Conservation (phyloP, 2,113 vertebrate genomes). For the Martes martes region DNA sequence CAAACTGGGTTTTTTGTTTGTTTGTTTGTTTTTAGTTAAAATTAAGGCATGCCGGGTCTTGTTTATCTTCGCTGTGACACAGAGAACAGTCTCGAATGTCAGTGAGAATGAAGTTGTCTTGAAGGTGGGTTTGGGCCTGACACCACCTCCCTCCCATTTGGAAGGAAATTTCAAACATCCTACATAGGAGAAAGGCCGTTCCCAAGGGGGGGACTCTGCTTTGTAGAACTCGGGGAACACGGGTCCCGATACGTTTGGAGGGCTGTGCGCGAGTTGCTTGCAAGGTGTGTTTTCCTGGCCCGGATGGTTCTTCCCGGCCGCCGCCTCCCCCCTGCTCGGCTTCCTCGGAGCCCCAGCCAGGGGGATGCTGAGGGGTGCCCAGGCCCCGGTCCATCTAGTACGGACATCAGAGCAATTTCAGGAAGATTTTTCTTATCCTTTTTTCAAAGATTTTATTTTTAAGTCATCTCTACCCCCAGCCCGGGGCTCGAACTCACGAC, state of each 20-base stretch:
- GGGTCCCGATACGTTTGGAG: not conserved
- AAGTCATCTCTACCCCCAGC: not conserved
- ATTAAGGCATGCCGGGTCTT: not conserved
- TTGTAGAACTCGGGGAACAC: not conserved
- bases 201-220: accelerated
- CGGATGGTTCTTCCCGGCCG: not conserved
- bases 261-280: accelerated
- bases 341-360: not conserved
- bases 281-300: not conserved
- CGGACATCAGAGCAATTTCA: not conserved
- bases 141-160: accelerated
- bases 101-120: not conserved
- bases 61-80: not conserved
- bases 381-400: not conserved
- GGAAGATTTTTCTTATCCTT: not conserved
- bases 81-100: not conserved
- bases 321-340: not conserved
- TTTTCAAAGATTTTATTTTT: not conserved
- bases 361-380: not conserved
- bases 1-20: not conserved
- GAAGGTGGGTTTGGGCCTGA: not conserved
- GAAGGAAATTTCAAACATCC: not conserved
- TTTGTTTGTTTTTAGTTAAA: not conserved
- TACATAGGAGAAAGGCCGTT: accelerated
- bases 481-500: not conserved